A percentile compares a stretch with the other conserved stretches of the same genome.
phyloP scores from a whole-genome alignment of 2,888 invertebrate genomes.

The Synergus japonicus region DNA sequence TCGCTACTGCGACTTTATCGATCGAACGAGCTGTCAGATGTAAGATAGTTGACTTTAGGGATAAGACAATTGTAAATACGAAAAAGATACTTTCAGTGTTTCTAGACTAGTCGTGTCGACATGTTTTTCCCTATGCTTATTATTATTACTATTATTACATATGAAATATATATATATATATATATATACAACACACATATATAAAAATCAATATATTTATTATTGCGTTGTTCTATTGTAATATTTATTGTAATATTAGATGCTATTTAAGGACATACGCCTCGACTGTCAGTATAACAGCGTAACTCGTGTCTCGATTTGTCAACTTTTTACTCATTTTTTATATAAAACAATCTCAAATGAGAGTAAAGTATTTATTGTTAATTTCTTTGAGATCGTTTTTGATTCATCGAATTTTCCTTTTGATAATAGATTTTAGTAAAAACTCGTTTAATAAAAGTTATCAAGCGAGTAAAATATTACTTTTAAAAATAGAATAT shows the following conservation, averaged over 20 bases:
- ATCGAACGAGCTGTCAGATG: conserved; percentile 61
- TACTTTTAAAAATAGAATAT: neutral
- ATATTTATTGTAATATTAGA: conserved; percentile 75
- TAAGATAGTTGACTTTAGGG: conserved; percentile 65
- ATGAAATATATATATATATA: conserved; percentile 63
- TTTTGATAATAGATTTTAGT: too few relatives aligned
- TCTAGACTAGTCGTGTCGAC: conserved; percentile 74
- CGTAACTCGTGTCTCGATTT: conserved; percentile 62
- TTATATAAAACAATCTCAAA: neutral
- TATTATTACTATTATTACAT: conserved; percentile 58
- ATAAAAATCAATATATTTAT: conserved; percentile 72
- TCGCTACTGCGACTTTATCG: conserved; percentile 49
- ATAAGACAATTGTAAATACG: conserved; percentile 70
- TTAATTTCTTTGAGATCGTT: too few relatives aligned
- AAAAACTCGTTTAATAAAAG: too few relatives aligned
- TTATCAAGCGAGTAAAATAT: neutral
- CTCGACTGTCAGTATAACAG: conserved; percentile 49
- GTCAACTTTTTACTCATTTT: neutral
- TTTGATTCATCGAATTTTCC: too few relatives aligned
- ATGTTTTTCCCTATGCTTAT: conserved; percentile 74
- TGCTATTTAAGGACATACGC: conserved; percentile 64
- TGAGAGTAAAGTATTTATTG: neutral
- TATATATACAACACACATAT: conserved; percentile 60
- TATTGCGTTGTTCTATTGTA: conserved; percentile 77
- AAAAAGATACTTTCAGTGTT: conserved; percentile 68